A percentile compares a stretch with the other conserved stretches of the same genome.
Evolutionary conservation across 2,797 vertebrate genomes (phyloP).

Genomic region (Lophotriccus pileatus): DNA sequence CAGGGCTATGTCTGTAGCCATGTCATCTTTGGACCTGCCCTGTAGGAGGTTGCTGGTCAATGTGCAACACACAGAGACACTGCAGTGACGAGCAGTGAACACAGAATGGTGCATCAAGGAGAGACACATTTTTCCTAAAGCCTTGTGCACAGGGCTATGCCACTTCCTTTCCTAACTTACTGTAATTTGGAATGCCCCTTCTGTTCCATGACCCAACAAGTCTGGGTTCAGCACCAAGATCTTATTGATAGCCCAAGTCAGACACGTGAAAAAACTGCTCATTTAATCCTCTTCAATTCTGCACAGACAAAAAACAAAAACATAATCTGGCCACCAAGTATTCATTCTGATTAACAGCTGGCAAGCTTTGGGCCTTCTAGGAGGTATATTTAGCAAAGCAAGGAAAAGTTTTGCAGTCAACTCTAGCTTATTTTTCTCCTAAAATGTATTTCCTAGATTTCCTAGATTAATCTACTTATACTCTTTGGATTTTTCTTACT

Average conservation of each 20-base stretch:
- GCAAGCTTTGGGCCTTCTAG: neutral
- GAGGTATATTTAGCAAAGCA: neutral
- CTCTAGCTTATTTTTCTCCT: neutral
- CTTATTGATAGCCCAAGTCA: neutral
- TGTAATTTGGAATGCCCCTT: neutral
- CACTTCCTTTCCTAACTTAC: neutral
- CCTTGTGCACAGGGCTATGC: rapidly evolving
- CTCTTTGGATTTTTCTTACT: neutral
- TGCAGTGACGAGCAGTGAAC: neutral
- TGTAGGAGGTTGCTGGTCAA: neutral
- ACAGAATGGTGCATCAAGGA: rapidly evolving
- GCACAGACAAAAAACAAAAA: neutral
- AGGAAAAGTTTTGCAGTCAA: neutral
- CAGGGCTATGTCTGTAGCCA: neutral
- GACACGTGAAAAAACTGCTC: neutral
- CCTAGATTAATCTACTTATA: neutral
- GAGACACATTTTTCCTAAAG: neutral
- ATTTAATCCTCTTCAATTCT: neutral
- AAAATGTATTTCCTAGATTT: neutral
- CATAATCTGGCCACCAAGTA: neutral
- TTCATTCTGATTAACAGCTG: neutral
- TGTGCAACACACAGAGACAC: neutral
- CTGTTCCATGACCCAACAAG: neutral
- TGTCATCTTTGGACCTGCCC: neutral
- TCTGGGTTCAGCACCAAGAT: neutral